Base-by-base conservation (phyloP, 1,140 invertebrate genomes). In the Drosophila lacertosa region DNA sequence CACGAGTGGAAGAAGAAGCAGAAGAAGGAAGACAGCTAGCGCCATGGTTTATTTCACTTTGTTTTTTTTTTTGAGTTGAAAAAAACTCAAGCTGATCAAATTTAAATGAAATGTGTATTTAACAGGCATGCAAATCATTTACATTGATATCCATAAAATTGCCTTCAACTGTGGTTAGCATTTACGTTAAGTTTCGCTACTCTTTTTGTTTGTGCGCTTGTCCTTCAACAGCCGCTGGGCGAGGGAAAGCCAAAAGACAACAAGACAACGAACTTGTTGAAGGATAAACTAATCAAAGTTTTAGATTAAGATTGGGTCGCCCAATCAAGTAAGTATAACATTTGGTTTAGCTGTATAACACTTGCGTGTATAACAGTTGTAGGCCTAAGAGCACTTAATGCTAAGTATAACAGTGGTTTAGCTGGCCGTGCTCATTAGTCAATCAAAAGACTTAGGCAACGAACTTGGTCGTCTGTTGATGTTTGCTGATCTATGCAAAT, bases 401-500 rank as follows among this genome's bases (percentile, higher is more conserved):
- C 20, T 24, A 29, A 20, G 54, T 42, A 45, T 45, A 45, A 45
- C 39, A 54, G 37, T 22, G 18, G 16, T 7, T 40, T 4, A 5
- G 15, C 40, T 45, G 39, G 66, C 18, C 32, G 16, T 48, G 66
- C 66, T 62, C 60, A 64, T 70, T 57, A 70, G 60, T 65, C 67
- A 70, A 70, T 65, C 51, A 70, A 70, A 70, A 40, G 67, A 70
- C 67, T 70, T 70, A 70, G 67, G 60, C 67, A 65, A 65, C 67
- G 67, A 70, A 70, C 67, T 70, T 70, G 67, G 35, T 39, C 66
- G 51, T n/a, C 18, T 40, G 57, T 59, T 59, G 67, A 35, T 51
- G 59, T 63, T 59, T 59, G 67, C 35, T 51, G 59, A 59, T 75
- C 71, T 62, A 79, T 83, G 78, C 78, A 79, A 83, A 83, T 83